Base-by-base conservation (phyloP, 2,888 invertebrate species). In the Phorcus lineatus region DNA sequence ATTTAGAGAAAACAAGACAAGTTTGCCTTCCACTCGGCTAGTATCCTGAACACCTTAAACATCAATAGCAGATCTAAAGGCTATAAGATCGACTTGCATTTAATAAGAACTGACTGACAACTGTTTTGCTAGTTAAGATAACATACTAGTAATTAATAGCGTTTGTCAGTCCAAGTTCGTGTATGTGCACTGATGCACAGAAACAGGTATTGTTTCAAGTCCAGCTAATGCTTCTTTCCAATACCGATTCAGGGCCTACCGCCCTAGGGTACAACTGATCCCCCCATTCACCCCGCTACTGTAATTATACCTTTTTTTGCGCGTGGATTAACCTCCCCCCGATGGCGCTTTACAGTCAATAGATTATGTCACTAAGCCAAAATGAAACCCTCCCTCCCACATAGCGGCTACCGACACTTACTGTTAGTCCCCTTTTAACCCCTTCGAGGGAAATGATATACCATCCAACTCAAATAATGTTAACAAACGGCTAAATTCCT, bases 221-320 rank as follows among this genome's bases (percentile, higher is more conserved):
- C 70, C 9, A 19, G 19, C 70, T 36, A 36, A 36, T 19, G 70
- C 36, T n/a, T 57, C 57, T 57, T 57, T n/a, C 24, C 57, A 70
- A 40, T 36, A 16, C 36, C 70, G 31, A 70, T 70, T 70, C 70
- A 70, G 70, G 67, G 40, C 31, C 31, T n/a, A 36, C 17, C 40
- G 36, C 40, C 16, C 57, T 4, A 11, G 28, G 36, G n/a, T 19
- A 70, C 70, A 36, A 70, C 36, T 40, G 70, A 36, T 40, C 70
- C 70, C 17, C 70, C 70, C 70, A 28, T 70, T 19, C 70, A 70
- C 36, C 70, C 70, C 17, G 36, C 31, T 19, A 31, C 40, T 31
- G 70, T 70, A 70, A 70, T 70, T 70, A 36, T 70, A 70, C 40
- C 70, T 40, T 70, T 70, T 70, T 70, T 70, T 31, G 57, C 57